Evolutionary conservation across 2,888 invertebrate species (phyloP), one percentile per base, ranked within the genome.

Genomic region (Ypsolopha sequella): DNA sequence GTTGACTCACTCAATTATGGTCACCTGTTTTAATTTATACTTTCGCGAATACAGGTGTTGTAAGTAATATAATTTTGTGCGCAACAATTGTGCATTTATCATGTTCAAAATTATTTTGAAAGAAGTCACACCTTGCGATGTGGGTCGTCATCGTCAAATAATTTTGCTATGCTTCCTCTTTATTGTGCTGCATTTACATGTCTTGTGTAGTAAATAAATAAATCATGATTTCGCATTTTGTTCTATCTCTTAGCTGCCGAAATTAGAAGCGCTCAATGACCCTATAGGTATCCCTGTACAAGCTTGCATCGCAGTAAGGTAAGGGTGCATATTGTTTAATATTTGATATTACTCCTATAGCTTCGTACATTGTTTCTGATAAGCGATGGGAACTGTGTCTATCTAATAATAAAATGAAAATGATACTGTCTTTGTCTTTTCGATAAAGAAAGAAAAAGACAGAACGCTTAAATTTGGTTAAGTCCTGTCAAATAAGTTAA

Each of bases 321-420:
- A 84, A 84, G 85, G 85, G 86, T 85, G 86, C 86, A 86, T 85
- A 85, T 84, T 86, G 85, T 86, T 86, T 86, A 59, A 85, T 86
- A 86, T 85, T 85, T 86, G 86, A 87, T 87, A 87, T 87, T 87
- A 85, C 86, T 87, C 86, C 84, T 88, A 88, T 89, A 89, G 90
- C 90, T 90, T 90, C 90, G 89, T 90, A 90, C 89, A 89, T 89
- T 89, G 86, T 89, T 89, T 89, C 89, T 89, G 88, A 89, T 89
- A 89, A 89, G 89, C 90, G 88, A 87, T 88, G 88, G 89, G 89
- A 90, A 89, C 89, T 89, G 89, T 90, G 90, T 90, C 90, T 90
- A 89, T 89, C 88, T 88, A 88, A 89, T 87, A 88, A 88, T 88
- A 88, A 87, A 89, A 90, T 90, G 90, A 90, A n/a, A n/a, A n/a